Base-by-base conservation (phyloP, 2,888 invertebrate genomes). In the Drosophila niveifrons region DNA sequence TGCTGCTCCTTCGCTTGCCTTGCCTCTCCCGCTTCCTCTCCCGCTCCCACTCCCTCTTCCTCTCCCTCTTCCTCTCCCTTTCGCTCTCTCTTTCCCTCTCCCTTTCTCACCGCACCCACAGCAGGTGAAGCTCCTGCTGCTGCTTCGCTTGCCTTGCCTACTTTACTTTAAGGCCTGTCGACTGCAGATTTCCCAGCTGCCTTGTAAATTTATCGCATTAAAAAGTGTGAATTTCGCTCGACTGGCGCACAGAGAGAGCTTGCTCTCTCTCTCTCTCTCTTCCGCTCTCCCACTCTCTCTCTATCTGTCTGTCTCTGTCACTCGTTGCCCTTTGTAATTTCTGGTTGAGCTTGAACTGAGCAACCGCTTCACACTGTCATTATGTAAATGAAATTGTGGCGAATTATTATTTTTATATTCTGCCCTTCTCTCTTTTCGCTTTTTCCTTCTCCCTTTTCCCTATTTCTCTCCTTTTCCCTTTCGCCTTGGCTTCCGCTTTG, bases 201-300 rank as follows among this genome's bases (percentile, higher is more conserved):
- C 88, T 88, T 86, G 86, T 86, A 89, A 90, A 90, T 90, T 90
- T 90, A 85, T 89, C 89, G 80, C 84, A 90, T 90, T 89, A 88
- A 82, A 78, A 83, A 82, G 90, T 90, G 89, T 83, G 86, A 89
- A 87, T 82, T 87, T 80, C 66, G 44, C 48, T 67, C 61, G 43
- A 61, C 43, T 56, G 59, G 50, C 48, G 50, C 41, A 29, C 43
- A 18, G 47, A 31, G 15, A 51, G 31, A 39, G 43, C 34, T 15
- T n/a, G 10, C 39, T 53, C 52, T 17, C 36, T 48, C 15, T 53
- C 39, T 10, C 17, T 29, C 17, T n/a, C 36, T 29, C 28, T 15
- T 3, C 4, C 3, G 2, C 9, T 0, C 8, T 1, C 9, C 6
- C 31, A 4, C 15, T 10, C 23, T 6, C 18, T 7, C 50, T 10